Percentiles rank a stretch among this genome's conserved stretches.
phyloP scores from a whole-genome alignment of 2,113 vertebrate species.

The Origma solitaria region DNA sequence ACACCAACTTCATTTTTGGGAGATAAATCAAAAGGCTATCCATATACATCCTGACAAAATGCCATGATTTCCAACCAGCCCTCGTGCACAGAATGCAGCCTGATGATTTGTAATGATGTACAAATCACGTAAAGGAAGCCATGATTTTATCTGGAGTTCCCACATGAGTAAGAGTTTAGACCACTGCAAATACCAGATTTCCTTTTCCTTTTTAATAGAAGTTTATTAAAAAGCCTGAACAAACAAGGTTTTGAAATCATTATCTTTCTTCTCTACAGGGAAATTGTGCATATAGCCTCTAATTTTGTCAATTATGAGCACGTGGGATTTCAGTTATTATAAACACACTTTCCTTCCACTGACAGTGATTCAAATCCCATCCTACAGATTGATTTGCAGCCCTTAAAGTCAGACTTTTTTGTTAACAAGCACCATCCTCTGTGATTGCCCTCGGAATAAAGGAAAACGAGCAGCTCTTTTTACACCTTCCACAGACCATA shows the following conservation, averaged over 20 bases:
- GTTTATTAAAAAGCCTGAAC: constrained; percentile 37
- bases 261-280: constrained; percentile 33
- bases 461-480: neutral
- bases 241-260: constrained; percentile 58
- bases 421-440: neutral
- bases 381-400: neutral
- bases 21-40: neutral
- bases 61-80: neutral
- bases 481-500: neutral
- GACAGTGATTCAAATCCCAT: neutral
- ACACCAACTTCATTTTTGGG: neutral
- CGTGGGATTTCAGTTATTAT: constrained; percentile 35
- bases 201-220: constrained; percentile 56
- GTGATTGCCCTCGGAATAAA: neutral
- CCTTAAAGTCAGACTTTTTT: neutral
- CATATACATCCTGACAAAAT: neutral
- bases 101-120: neutral
- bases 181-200: constrained; percentile 20
- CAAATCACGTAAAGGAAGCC: constrained; percentile 33
- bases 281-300: constrained; percentile 41
- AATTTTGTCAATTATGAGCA: constrained; percentile 53
- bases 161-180: neutral
- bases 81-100: neutral
- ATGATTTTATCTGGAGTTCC: constrained; percentile 31
- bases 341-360: constrained; percentile 32